phyloP scores from a whole-genome alignment of 2,888 invertebrate species.

The Rhodophaea formosa region DNA sequence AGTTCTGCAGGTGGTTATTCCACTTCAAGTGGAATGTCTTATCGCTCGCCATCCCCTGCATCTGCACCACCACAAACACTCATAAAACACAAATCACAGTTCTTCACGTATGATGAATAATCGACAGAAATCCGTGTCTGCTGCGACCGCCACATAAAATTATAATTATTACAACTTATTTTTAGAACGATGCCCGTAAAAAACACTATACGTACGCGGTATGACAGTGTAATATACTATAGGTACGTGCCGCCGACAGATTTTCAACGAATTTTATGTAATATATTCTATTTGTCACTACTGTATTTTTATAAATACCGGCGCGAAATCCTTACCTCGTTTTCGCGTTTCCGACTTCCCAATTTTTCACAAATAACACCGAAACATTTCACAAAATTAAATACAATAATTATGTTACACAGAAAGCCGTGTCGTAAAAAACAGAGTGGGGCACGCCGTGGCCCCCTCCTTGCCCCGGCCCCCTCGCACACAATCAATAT shows the following conservation, averaged over 20 bases:
- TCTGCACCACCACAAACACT: conserved; percentile 76
- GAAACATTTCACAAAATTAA: conserved; percentile 81
- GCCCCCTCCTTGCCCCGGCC: conserved; percentile 79
- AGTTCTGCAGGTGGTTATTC: conserved; percentile 87
- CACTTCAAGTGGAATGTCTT: conserved; percentile 86
- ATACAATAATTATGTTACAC: conserved; percentile 81
- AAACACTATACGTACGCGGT: conserved; percentile 82
- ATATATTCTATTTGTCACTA: conserved; percentile 58
- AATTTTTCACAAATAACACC: conserved; percentile 78
- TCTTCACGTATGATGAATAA: conserved; percentile 65
- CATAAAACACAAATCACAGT: conserved; percentile 66
- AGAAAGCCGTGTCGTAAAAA: conserved; percentile 82
- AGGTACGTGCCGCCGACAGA: conserved; percentile 79
- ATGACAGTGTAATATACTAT: conserved; percentile 80
- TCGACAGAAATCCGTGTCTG: conserved; percentile 76
- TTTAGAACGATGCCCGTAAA: conserved; percentile 82
- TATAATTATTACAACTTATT: conserved; percentile 82
- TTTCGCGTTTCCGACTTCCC: conserved; percentile 71
- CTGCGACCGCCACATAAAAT: conserved; percentile 80
- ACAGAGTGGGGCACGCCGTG: conserved; percentile 82
- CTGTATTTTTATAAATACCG: conserved; percentile 59
- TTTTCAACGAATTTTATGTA: conserved; percentile 74
- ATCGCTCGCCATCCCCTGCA: conserved; percentile 82
- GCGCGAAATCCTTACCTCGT: conserved; percentile 70
- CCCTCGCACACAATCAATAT: conserved; percentile 82